Percentiles rank a stretch among this genome's conserved stretches.
Evolutionary conservation across 2,113 vertebrate species (phyloP).

Genomic region (Oxyura jamaicensis): DNA sequence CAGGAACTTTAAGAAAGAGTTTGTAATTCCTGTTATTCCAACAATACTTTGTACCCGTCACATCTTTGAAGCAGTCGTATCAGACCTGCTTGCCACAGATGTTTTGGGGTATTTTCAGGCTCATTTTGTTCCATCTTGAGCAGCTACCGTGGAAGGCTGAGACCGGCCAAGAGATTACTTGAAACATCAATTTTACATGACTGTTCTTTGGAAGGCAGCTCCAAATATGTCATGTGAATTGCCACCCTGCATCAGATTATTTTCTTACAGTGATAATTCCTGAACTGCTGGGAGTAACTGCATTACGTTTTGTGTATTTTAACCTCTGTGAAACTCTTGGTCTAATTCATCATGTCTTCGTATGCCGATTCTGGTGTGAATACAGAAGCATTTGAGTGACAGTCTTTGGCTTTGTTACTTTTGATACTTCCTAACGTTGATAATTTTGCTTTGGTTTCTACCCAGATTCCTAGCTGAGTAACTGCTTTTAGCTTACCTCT

Average conservation of each 20-base stretch:
- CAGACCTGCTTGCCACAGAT: neutral
- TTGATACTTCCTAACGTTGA: neutral
- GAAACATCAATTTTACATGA: constrained; percentile 10
- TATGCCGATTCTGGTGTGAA: neutral
- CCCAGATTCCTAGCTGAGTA: neutral
- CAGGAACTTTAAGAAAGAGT: neutral
- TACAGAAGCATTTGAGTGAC: neutral
- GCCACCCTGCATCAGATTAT: neutral
- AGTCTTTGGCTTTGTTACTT: neutral
- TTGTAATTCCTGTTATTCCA: neutral
- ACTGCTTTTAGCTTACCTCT: neutral
- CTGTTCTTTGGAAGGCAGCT: constrained; percentile 6
- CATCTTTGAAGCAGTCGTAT: neutral
- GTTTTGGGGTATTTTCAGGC: neutral
- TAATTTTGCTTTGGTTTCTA: neutral
- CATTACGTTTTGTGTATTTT: neutral
- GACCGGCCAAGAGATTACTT: neutral
- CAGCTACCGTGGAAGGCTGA: neutral
- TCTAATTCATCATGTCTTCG: neutral
- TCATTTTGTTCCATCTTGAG: neutral
- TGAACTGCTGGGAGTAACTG: neutral
- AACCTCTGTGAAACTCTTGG: neutral
- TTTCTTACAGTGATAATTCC: neutral
- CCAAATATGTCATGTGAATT: neutral
- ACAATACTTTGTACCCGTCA: neutral